Evolutionary conservation across 1,140 invertebrate genomes (phyloP), one percentile per base, ranked within the genome.

Genomic region (Micrasema longulum): DNA sequence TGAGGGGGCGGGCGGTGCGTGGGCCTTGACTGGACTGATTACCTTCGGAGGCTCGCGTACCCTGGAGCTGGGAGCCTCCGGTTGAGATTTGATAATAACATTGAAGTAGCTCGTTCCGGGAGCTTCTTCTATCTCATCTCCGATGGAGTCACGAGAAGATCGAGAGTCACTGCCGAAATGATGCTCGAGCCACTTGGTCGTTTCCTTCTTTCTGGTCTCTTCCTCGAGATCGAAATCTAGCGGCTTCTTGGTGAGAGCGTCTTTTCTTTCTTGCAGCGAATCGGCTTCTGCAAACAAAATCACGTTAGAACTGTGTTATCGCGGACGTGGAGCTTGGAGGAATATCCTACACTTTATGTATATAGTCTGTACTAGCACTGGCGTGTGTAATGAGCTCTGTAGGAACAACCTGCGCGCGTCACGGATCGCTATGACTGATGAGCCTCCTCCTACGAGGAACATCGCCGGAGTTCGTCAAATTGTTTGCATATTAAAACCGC

Each of bases 151-250:
- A 48, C 90, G 90, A 0, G 92, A 93, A 0, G 91, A 92, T 9
- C 90, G 85, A 1, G 92, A 93, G 55, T 93, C 94, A 79, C 93
- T 95, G 43, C 94, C 94, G 77, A 96, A 96, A 78, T 96, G 95
- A 77, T 91, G 91, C 74, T 96, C 94, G 12, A 95, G 83, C 94
- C 93, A 97, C 81, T 92, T 95, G 74, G 91, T 93, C 0, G 93
- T 97, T 86, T 93, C 95, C 75, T 91, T 91, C 83, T 95, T 93
- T 57, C 93, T 87, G 0, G 94, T 95, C 79, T 95, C 91, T 79
- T 96, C 93, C 81, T 97, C 95, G 76, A 93, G 89, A 77, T 94
- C 92, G 76, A 94, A 91, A 79, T 95, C 92, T 36, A 95, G 80
- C 0, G 93, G 93, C 38, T 90, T 89, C 76, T 91, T 91, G 12